Evolutionary conservation across 2,797 vertebrate genomes (phyloP).

Genomic region (Rhadinocentrus ornatus): DNA sequence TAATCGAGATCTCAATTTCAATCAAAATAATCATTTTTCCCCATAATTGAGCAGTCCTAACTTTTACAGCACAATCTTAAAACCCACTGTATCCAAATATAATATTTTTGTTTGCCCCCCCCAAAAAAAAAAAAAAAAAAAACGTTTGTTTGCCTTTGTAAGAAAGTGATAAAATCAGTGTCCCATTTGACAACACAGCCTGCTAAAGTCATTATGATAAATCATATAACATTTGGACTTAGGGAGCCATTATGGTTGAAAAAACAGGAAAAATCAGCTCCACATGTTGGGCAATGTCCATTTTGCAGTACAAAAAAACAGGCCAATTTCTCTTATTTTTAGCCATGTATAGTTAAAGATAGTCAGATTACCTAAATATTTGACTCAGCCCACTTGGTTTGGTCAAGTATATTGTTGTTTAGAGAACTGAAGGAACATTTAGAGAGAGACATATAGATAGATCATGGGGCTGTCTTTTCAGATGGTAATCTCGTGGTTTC

Average conservation of each 20-base stretch:
- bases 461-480: slow-evolving; percentile 66
- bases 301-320: slow-evolving; percentile 39
- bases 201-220: slow-evolving; percentile 21
- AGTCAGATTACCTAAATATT: slow-evolving; percentile 63
- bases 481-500: slow-evolving; percentile 78
- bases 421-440: slow-evolving; percentile 21
- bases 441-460: slow-evolving; percentile 24
- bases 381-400: slow-evolving; percentile 44
- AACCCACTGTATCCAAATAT: slow-evolving; percentile 7
- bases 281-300: slow-evolving; percentile 37
- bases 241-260: slow-evolving; percentile 23
- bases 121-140: no score
- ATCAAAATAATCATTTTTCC: no score
- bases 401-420: slow-evolving; percentile 32
- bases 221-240: slow-evolving; percentile 17
- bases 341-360: slow-evolving; percentile 39
- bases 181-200: slow-evolving; percentile 13
- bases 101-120: not conserved
- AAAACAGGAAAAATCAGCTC: slow-evolving; percentile 40
- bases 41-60: no score
- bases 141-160: slow-evolving; percentile 1
- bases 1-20: no score
- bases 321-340: slow-evolving; percentile 61
- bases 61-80: not conserved
- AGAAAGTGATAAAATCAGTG: not conserved